These are phyloP conservation scores for Acrobasis suavella DNA, from an alignment of 2,888 invertebrate species.

Conservation along the genomic window DNA sequence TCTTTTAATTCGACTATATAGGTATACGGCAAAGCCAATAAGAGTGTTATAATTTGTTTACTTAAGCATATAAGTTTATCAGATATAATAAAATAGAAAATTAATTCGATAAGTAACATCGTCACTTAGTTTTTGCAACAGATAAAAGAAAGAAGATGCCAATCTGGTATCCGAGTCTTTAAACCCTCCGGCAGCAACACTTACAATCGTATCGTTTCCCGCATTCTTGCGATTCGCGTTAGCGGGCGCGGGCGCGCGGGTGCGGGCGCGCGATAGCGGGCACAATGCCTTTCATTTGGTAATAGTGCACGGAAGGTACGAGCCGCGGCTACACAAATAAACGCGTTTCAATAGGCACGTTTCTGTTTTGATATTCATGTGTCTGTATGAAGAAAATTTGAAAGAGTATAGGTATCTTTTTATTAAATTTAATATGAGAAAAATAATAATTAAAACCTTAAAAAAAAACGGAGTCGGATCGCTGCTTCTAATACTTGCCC, in stretches of 20 bases:
- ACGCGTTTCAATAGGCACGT: not conserved
- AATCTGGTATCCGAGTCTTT: not conserved
- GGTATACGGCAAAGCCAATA: too few relatives aligned
- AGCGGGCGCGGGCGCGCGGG: not conserved
- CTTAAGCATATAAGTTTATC: too few relatives aligned
- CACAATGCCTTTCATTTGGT: conserved; percentile 15
- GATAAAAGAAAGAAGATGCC: not conserved
- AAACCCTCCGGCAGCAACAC: not conserved
- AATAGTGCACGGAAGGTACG: not conserved
- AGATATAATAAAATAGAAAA: too few relatives aligned
- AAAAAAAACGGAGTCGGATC: too few relatives aligned
- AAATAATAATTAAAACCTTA: too few relatives aligned
- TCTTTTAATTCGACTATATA: too few relatives aligned
- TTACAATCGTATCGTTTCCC: not conserved
- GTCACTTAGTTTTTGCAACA: not conserved
- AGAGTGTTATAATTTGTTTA: too few relatives aligned
- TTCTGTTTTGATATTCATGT: not conserved
- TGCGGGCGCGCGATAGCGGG: conserved; percentile 4
- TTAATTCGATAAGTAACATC: too few relatives aligned
- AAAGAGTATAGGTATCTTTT: too few relatives aligned
- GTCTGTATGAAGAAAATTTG: too few relatives aligned
- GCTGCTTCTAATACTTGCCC: too few relatives aligned
- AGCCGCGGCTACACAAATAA: not conserved
- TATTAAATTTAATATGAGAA: too few relatives aligned
- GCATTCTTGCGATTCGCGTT: not conserved